Conservation (phyloP, 2,888 invertebrate genomes). For the Coecobrya sp. region DNA sequence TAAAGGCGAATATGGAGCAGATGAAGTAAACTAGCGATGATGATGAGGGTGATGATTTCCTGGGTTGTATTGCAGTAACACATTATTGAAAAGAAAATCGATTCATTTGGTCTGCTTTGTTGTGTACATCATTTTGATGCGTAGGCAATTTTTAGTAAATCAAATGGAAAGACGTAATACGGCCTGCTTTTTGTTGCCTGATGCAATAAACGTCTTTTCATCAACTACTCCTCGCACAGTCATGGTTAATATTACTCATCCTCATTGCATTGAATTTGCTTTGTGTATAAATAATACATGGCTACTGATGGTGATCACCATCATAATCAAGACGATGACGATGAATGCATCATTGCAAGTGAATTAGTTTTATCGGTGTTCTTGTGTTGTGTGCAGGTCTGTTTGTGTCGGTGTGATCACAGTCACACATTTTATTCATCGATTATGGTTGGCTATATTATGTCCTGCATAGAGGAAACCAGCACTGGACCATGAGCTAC, state of each 20-base stretch:
- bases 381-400: background rate
- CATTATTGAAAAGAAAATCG: background rate
- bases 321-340: conserved; percentile 21
- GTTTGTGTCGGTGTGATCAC: conserved; percentile 57
- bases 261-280: conserved; percentile 70
- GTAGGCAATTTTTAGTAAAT: conserved; percentile 30
- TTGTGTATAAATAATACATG: conserved; percentile 13
- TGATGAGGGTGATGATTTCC: conserved; percentile 61
- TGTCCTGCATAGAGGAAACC: background rate
- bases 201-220: conserved; percentile 45
- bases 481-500: conserved; percentile 53
- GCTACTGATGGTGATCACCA: conserved; percentile 1
- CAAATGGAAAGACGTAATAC: conserved; percentile 9
- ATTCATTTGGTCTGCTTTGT: background rate
- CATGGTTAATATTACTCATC: conserved; percentile 54
- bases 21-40: conserved; percentile 34
- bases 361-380: conserved; percentile 36
- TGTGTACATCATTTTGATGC: background rate
- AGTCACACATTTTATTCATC: conserved; percentile 45
- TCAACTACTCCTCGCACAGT: background rate
- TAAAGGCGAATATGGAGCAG: background rate
- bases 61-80: background rate
- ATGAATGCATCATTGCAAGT: conserved; percentile 19
- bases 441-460: background rate
- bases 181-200: background rate